Evolutionary conservation across 2,797 vertebrate genomes (phyloP).

Genomic region (Enteromius afrohamiltoni): DNA sequence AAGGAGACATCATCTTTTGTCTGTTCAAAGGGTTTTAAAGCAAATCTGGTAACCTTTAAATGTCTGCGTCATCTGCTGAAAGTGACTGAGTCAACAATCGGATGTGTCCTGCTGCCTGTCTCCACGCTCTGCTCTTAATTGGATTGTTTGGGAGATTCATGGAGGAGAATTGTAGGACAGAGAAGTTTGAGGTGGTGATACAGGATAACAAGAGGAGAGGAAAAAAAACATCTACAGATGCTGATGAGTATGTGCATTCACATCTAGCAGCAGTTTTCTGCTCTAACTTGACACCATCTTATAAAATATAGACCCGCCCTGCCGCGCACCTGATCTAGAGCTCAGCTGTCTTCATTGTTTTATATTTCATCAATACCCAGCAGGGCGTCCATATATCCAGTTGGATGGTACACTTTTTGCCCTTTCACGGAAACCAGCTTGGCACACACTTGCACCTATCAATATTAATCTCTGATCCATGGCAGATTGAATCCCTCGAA

Average conservation of each 20-base stretch:
- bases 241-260: conserved; percentile 23
- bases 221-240: conserved; percentile 16
- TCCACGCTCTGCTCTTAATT: conserved; percentile 6
- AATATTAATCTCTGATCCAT: conserved; percentile 45
- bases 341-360: conserved; percentile 48
- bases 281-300: conserved; percentile 22
- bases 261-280: conserved; percentile 21
- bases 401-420: conserved; percentile 26
- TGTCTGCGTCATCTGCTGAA: conserved; percentile 22
- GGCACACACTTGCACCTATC: conserved; percentile 41
- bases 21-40: conserved; percentile 36
- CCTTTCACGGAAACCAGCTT: conserved; percentile 46
- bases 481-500: conserved; percentile 35
- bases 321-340: conserved; percentile 25
- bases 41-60: conserved; percentile 36
- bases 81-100: conserved; percentile 43
- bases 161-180: conserved; percentile 36
- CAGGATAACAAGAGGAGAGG: conserved; percentile 18
- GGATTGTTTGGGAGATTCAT: conserved; percentile 47
- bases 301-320: conserved; percentile 46
- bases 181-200: conserved; percentile 10
- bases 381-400: conserved; percentile 36
- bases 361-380: conserved; percentile 32
- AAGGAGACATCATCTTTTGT: conserved; percentile 43
- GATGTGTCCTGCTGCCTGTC: conserved; percentile 16